A percentile compares a stretch with the other conserved stretches of the same genome.
Conservation (phyloP, 92 coral and sea anemone species). For the Pocillopora grandis region DNA sequence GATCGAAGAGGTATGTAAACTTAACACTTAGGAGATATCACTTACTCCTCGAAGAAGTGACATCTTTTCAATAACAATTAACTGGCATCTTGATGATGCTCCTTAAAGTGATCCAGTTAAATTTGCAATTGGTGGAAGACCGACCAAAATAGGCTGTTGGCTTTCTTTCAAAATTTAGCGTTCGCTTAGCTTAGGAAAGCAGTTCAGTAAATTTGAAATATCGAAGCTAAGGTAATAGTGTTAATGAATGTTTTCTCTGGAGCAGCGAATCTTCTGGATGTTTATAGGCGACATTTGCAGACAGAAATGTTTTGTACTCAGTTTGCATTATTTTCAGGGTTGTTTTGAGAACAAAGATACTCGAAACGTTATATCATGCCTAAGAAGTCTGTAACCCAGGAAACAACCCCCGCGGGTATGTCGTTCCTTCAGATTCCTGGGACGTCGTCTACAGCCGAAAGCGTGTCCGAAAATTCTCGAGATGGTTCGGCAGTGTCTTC, state of each 20-base stretch:
- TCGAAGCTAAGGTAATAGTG: too few species aligned
- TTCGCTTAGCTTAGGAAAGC: background rate
- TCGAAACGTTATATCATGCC: background rate
- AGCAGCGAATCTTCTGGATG: background rate
- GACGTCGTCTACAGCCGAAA: slow-evolving; percentile 7
- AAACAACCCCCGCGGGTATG: background rate
- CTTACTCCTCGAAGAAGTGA: too few species aligned
- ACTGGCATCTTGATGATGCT: background rate
- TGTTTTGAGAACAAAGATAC: slow-evolving; percentile 6
- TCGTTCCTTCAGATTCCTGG: slow-evolving; percentile 38
- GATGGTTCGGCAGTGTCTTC: slow-evolving; percentile 26
- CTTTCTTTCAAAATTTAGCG: background rate
- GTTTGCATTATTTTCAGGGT: slow-evolving; percentile 6
- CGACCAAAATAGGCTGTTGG: background rate
- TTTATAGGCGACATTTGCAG: background rate
- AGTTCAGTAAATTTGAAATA: too few species aligned
- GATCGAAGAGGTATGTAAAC: background rate
- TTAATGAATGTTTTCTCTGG: background rate
- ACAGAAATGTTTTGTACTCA: background rate
- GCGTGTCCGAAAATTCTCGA: slow-evolving; percentile 26
- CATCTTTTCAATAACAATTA: background rate
- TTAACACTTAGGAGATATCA: too few species aligned
- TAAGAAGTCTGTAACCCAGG: slow-evolving; percentile 3
- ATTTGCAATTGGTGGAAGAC: background rate
- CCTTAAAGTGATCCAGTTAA: background rate